phyloP scores from a whole-genome alignment of 2,797 vertebrate species.

The Eospalax fontanierii region DNA sequence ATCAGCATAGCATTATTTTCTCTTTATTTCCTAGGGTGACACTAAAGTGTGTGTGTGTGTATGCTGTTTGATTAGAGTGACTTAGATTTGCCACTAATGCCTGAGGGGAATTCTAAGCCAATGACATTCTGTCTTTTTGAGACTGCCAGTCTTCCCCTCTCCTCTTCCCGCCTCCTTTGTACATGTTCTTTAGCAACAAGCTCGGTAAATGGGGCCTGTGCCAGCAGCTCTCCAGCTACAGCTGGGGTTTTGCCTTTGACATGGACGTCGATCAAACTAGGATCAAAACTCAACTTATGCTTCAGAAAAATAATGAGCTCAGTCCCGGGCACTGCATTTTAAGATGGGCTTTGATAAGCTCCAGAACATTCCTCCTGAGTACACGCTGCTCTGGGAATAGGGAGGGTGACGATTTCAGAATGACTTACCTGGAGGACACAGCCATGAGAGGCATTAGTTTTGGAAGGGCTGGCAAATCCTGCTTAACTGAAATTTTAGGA shows the following conservation, averaged over 20 bases:
- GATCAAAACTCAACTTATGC: constrained; percentile 23
- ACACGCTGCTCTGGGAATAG: background rate
- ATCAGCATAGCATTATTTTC: background rate
- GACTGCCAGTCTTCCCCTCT: background rate
- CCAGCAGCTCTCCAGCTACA: constrained; percentile 22
- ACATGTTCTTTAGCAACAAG: constrained; percentile 16
- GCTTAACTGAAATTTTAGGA: background rate
- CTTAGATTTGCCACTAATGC: constrained; percentile 66
- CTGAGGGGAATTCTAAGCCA: constrained; percentile 61
- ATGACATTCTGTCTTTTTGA: constrained; percentile 62
- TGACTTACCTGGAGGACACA: background rate
- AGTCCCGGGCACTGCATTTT: background rate
- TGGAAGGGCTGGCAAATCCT: background rate
- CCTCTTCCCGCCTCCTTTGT: background rate
- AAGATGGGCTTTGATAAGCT: background rate
- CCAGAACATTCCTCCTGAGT: background rate
- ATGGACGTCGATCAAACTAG: constrained; percentile 7
- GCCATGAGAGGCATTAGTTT: background rate
- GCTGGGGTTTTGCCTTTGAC: constrained; percentile 61
- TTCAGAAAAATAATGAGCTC: constrained; percentile 56
- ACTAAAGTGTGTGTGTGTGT: background rate
- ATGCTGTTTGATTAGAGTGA: background rate
- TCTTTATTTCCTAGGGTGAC: constrained; percentile 18
- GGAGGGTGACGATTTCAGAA: background rate
- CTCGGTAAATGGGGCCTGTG: constrained; percentile 35